phyloP scores from a whole-genome alignment of 2,113 vertebrate genomes.

The Hypomesus transpacificus region DNA sequence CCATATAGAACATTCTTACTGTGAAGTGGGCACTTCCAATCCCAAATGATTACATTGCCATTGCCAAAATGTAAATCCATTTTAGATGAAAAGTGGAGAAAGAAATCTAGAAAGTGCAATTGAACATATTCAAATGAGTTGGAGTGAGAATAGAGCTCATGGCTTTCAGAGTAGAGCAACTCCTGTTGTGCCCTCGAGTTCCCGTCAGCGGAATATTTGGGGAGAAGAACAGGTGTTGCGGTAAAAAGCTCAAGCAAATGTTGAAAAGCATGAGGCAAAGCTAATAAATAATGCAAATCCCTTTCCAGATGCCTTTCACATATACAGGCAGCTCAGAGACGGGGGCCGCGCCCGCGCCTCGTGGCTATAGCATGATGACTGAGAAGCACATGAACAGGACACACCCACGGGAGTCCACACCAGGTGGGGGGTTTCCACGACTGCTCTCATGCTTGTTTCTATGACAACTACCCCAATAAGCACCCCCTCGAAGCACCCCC shows the following conservation, averaged over 20 bases:
- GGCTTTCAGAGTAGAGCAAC: not conserved
- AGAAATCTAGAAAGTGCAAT: not conserved
- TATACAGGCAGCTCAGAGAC: not conserved
- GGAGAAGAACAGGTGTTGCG: not conserved
- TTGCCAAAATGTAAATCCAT: not conserved
- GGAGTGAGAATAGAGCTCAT: not conserved
- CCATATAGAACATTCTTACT: not conserved
- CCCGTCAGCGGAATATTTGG: not conserved
- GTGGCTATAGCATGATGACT: not conserved
- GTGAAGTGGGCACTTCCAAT: not conserved
- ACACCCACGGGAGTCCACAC: not conserved
- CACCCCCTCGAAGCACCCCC: too few relatives aligned
- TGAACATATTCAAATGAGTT: not conserved
- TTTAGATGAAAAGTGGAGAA: not conserved
- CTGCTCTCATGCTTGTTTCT: not conserved
- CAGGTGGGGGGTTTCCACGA: not conserved
- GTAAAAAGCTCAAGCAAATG: not conserved
- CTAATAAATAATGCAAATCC: not conserved
- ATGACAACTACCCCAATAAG: not conserved
- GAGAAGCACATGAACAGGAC: not conserved
- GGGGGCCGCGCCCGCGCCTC: not conserved
- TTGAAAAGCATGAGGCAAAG: conserved; percentile 2
- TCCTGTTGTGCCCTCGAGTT: not conserved
- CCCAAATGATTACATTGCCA: not conserved
- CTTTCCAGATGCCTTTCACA: not conserved